Evolutionary conservation across 2,797 vertebrate species (phyloP).

Genomic region (Periophthalmus magnuspinnatus): DNA sequence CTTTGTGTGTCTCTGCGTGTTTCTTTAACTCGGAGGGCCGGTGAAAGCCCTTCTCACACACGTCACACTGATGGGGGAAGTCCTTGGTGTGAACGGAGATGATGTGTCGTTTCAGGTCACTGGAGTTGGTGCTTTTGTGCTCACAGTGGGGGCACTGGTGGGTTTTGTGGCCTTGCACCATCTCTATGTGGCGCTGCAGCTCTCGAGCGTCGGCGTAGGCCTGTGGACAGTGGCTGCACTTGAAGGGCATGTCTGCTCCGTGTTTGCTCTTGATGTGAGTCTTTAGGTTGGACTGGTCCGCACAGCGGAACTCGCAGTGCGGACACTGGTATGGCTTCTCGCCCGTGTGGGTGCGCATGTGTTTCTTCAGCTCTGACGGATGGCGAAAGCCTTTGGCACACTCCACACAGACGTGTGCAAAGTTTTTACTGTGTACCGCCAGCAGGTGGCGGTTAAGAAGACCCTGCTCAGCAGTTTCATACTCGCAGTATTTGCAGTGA

Average conservation of each 20-base stretch:
- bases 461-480: constrained; percentile 95
- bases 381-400: constrained; percentile 98
- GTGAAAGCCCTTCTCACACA: constrained; percentile 97
- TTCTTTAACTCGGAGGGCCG: constrained; percentile 98
- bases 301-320: constrained; percentile 94
- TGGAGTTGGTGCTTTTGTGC: constrained; percentile 98
- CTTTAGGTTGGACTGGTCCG: constrained; percentile 97
- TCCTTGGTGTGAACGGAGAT: constrained; percentile 99
- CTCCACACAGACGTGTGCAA: constrained; percentile 98
- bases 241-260: constrained; percentile 91
- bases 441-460: constrained; percentile 94
- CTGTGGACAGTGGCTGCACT: constrained; percentile 94
- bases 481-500: constrained; percentile 98
- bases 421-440: constrained; percentile 98
- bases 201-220: constrained; percentile 90
- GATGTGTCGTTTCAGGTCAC: constrained; percentile 96
- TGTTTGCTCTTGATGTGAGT: constrained; percentile 98
- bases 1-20: constrained; percentile 93
- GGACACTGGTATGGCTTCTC: constrained; percentile 97
- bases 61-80: constrained; percentile 96
- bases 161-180: constrained; percentile 94
- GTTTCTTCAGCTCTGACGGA: constrained; percentile 97
- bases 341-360: constrained; percentile 97
- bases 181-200: constrained; percentile 89
- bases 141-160: constrained; percentile 97